These are phyloP conservation scores for Esperia sulphurella DNA, from an alignment of 2,888 invertebrate genomes.

Conservation along the genomic window DNA sequence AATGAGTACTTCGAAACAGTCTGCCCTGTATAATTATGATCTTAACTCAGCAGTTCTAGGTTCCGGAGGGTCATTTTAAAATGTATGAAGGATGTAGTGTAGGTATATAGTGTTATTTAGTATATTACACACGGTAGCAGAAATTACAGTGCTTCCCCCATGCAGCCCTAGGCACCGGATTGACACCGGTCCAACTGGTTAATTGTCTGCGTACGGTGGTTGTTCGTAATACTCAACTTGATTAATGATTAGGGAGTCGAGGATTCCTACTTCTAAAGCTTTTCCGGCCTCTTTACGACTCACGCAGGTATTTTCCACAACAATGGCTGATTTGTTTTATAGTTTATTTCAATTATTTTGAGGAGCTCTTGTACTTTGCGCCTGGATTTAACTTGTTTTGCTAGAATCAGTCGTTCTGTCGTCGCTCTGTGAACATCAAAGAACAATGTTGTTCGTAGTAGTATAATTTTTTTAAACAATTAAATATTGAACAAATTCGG, in stretches of 20 bases:
- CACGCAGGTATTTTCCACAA: background rate
- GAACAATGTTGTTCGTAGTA: no score
- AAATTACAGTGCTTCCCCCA: conserved; percentile 23
- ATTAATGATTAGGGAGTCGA: conserved; percentile 47
- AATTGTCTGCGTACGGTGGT: conserved; percentile 39
- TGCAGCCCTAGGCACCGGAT: conserved; percentile 34
- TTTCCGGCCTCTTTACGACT: conserved; percentile 4
- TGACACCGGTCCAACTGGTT: conserved; percentile 48
- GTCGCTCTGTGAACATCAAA: no score
- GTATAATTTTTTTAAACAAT: no score
- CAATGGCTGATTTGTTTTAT: background rate
- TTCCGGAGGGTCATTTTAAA: background rate
- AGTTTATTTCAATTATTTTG: background rate
- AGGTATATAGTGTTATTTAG: conserved; percentile 8
- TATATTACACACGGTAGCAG: conserved; percentile 7
- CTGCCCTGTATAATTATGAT: no score
- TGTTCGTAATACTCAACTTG: conserved; percentile 38
- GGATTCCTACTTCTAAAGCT: conserved; percentile 33
- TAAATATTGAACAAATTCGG: no score
- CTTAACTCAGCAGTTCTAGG: background rate
- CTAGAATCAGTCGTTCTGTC: no score
- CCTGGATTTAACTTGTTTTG: no score
- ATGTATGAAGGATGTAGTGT: no score
- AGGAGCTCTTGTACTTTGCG: background rate
- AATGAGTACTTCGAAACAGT: no score